Evolutionary conservation across 2,888 invertebrate genomes (phyloP).

Genomic region (Apotomis betuletana): DNA sequence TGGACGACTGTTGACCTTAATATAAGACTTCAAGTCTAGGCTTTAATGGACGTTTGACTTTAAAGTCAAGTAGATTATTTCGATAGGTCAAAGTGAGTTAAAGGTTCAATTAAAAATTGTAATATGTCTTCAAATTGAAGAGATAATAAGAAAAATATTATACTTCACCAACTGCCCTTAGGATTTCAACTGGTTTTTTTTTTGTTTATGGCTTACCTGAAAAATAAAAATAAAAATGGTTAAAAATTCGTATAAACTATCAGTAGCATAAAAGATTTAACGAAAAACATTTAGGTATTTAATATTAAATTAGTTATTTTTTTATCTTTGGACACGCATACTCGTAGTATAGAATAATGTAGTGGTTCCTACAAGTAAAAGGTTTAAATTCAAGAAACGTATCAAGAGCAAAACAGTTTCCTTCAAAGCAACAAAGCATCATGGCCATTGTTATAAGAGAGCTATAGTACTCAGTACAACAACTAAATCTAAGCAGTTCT

Average conservation of each 20-base stretch:
- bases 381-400: too few species aligned
- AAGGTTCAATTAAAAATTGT: background rate
- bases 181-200: background rate
- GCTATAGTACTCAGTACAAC: background rate
- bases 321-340: too few species aligned
- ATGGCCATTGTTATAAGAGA: too few species aligned
- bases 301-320: too few species aligned
- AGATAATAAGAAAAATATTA: background rate
- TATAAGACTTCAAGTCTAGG: constrained; percentile 4
- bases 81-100: background rate
- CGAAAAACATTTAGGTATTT: too few species aligned
- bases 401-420: too few species aligned
- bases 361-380: too few species aligned
- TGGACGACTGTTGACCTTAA: background rate
- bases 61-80: background rate
- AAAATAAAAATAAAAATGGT: background rate
- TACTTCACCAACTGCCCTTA: background rate
- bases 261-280: background rate
- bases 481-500: background rate
- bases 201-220: constrained; percentile 22
- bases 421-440: too few species aligned
- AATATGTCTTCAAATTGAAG: background rate
- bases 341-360: too few species aligned
- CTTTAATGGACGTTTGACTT: background rate
- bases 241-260: background rate